Conservation (phyloP, 2,797 vertebrate genomes). For the Poeciliopsis turneri region DNA sequence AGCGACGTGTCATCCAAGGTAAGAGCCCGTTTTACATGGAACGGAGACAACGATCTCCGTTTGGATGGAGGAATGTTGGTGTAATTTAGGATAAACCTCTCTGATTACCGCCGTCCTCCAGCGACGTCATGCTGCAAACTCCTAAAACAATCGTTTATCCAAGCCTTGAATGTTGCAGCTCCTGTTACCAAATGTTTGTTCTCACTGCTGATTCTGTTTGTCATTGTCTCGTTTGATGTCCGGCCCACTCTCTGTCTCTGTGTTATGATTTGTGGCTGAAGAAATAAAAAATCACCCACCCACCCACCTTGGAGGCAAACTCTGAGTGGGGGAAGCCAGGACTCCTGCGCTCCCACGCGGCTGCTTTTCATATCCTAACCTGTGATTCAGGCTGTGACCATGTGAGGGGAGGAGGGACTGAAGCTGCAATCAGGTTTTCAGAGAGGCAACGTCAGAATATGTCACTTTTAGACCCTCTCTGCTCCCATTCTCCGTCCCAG, state of each 20-base stretch:
- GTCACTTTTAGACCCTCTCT: neutral
- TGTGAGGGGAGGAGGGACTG: neutral
- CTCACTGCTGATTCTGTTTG: conserved; percentile 21
- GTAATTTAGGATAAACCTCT: neutral
- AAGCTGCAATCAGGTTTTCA: neutral
- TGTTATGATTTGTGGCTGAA: conserved; percentile 29
- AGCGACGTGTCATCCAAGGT: conserved; percentile 70
- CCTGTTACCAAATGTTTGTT: conserved; percentile 28
- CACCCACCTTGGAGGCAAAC: conserved; percentile 17
- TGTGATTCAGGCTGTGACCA: neutral
- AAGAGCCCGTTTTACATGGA: neutral
- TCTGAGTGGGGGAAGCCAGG: conserved; percentile 10
- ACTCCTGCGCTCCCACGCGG: conserved; percentile 26
- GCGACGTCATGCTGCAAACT: neutral
- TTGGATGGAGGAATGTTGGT: neutral
- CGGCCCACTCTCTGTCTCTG: neutral
- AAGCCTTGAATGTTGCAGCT: conserved; percentile 16
- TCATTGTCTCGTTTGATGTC: conserved; percentile 2
- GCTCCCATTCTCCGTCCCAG: neutral
- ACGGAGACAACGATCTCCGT: neutral
- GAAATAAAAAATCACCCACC: neutral
- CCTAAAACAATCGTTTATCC: conserved; percentile 15
- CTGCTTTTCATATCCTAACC: neutral
- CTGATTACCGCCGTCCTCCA: conserved; percentile 7
- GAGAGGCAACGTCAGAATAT: no score